Evolutionary conservation across 2,113 vertebrate genomes (phyloP), one percentile per base, ranked within the genome.

Genomic region (Corythoichthys intestinalis): DNA sequence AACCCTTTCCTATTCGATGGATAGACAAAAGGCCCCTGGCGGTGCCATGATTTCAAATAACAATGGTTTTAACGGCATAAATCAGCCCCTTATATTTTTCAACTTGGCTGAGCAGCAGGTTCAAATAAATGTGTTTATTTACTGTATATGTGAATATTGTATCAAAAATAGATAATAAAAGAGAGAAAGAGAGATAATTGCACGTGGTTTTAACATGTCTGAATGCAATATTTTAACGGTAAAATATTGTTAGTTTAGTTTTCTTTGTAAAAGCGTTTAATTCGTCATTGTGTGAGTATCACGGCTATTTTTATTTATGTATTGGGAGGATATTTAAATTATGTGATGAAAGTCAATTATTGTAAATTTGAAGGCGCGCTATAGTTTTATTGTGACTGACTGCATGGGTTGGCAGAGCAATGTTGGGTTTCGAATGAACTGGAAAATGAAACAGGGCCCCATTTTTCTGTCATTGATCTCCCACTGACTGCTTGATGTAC

Each of bases 401-500:
- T 59, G 78, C 50, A 63, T 65, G 65, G 53, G 59, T 75, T 87
- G 85, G 72, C 83, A 79, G 66, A 61, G 48, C 47, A 6, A 28
- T 46, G 77, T 75, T 6, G 73, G 82, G 81, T 83, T 75, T 71
- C 2, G 67, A 77, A 85, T 71, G 80, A 72, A 46, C 58, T 50
- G 76, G 5, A 39, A 39, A 47, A 47, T 46, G 61, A 79, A 44
- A 70, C 81, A 75, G 73, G 72, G 80, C 60, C 71, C 77, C 66
- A 80, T 83, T 53, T 70, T 77, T 77, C 61, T 56, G 76, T 72
- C 75, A 82, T 77, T 82, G 74, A 80, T 80, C 78, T 72, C 34
- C 53, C 48, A 4, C 41, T 9, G 68, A 63, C 61, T 63, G 61
- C 10, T 63, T 63, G 44, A 47, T 63, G 61, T 47, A 63, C n/a